These are phyloP conservation scores for Esox masquinongy DNA, from an alignment of 2,797 vertebrate species.

Conservation along the genomic window DNA sequence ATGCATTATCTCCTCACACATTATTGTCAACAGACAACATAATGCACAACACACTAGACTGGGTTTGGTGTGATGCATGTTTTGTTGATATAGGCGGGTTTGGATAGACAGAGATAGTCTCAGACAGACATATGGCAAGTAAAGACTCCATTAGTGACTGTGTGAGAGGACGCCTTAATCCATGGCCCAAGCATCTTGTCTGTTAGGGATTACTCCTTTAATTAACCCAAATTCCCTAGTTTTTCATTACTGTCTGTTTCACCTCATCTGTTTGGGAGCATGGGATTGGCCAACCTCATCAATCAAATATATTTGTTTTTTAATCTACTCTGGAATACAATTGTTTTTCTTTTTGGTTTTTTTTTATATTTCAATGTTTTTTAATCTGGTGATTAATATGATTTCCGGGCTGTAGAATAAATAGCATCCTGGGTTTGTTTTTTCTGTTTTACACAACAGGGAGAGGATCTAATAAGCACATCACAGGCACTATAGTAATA, in stretches of 20 bases:
- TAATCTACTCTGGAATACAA: constrained; percentile 21
- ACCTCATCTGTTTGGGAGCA: constrained; percentile 30
- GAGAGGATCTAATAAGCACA: not conserved
- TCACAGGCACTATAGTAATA: not conserved
- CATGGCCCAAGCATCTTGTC: constrained; percentile 12
- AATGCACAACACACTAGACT: not conserved
- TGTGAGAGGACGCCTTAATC: not conserved
- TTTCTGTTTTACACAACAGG: not conserved
- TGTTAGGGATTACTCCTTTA: constrained; percentile 47
- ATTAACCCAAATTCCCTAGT: constrained; percentile 52
- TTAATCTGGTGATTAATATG: not conserved
- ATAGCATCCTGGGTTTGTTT: not conserved
- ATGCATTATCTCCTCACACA: not conserved
- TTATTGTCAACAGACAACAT: not conserved
- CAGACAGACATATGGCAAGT: constrained; percentile 42
- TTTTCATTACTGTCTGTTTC: constrained; percentile 34
- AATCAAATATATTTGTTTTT: constrained; percentile 16
- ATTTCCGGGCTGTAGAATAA: not conserved
- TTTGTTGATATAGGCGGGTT: not conserved
- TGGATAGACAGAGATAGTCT: constrained; percentile 13
- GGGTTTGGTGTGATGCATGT: not conserved
- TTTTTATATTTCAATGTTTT: not conserved
- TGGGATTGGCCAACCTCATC: constrained; percentile 21
- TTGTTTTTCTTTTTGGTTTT: not conserved
- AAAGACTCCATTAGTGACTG: constrained; percentile 40